phyloP scores from a whole-genome alignment of 1,140 invertebrate species.

The Pararge aegeria region DNA sequence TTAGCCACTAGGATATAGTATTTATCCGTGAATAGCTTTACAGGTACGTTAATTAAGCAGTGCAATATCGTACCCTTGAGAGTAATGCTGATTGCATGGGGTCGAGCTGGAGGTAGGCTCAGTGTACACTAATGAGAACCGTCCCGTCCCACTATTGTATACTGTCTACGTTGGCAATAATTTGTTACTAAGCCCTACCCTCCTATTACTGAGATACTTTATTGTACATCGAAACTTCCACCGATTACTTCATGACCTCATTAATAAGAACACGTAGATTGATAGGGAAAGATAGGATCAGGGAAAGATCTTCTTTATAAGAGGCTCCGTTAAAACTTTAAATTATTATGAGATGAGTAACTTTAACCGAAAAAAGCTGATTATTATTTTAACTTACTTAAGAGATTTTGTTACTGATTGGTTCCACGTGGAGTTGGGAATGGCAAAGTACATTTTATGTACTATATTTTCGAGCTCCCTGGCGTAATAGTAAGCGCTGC shows the following conservation, averaged over 20 bases:
- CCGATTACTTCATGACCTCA: background rate
- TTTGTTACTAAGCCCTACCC: slow-evolving; percentile 3
- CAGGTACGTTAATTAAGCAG: background rate
- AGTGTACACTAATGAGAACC: slow-evolving; percentile 1
- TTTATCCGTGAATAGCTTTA: background rate
- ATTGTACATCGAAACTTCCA: background rate
- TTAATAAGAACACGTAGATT: background rate
- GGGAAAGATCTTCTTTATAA: too few species aligned
- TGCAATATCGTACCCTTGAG: slow-evolving; percentile 5
- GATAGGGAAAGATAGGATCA: too few species aligned
- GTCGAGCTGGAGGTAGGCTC: background rate
- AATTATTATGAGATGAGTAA: too few species aligned
- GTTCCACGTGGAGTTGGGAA: too few species aligned
- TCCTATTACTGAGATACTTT: background rate
- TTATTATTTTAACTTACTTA: too few species aligned
- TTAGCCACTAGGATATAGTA: background rate
- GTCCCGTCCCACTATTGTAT: background rate
- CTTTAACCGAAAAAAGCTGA: too few species aligned
- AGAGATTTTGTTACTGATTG: too few species aligned
- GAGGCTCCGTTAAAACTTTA: too few species aligned
- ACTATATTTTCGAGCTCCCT: too few species aligned
- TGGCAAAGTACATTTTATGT: too few species aligned
- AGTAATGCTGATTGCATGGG: slow-evolving; percentile 5
- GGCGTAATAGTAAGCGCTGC: too few species aligned
- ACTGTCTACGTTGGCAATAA: background rate